phyloP scores from a whole-genome alignment of 2,113 vertebrate genomes.

The Pithys albifrons region DNA sequence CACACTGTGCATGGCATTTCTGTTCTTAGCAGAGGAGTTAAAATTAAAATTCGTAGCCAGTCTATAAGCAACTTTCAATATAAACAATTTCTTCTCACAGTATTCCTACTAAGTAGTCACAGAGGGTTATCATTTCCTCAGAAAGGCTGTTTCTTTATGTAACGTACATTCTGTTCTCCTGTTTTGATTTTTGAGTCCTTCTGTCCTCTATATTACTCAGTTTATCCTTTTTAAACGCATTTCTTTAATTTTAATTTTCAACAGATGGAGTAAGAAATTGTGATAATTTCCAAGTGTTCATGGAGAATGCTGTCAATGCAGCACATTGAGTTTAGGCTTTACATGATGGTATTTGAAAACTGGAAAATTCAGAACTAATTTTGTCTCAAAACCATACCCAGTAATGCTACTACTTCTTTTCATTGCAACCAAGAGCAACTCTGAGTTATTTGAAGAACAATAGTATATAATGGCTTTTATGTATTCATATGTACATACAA shows the following conservation, averaged over 20 bases:
- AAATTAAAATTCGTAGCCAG: background rate
- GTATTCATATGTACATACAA: background rate
- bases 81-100: background rate
- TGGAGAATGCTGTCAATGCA: background rate
- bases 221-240: background rate
- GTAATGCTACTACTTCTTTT: background rate
- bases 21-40: background rate
- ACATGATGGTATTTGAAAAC: background rate
- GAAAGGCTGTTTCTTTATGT: background rate
- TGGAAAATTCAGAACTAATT: constrained; percentile 3
- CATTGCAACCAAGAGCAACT: background rate
- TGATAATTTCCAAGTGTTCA: background rate
- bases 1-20: background rate
- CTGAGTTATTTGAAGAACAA: background rate
- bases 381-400: background rate
- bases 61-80: background rate
- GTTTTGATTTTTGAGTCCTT: background rate
- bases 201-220: background rate
- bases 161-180: background rate
- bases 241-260: background rate
- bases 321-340: background rate
- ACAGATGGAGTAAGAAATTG: background rate
- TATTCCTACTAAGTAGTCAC: background rate
- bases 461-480: background rate
- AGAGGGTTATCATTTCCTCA: background rate